Evolutionary conservation across 2,888 invertebrate genomes (phyloP).

Genomic region (Epistrophe grossulariae): DNA sequence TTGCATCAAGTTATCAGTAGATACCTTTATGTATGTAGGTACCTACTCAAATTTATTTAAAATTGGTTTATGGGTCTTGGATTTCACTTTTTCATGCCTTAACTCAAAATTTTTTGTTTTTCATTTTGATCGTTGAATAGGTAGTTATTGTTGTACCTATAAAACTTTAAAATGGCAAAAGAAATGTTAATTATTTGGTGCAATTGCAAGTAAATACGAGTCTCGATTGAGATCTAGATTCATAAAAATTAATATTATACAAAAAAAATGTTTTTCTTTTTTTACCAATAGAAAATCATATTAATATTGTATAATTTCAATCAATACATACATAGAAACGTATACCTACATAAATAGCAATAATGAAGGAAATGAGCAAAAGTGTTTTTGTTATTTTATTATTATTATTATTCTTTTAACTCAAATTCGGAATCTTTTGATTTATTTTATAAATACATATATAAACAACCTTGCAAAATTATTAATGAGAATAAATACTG

Average conservation of each 20-base stretch:
- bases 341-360: no score
- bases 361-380: not conserved
- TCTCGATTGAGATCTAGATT: not conserved
- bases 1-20: not conserved
- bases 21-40: not conserved
- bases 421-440: not conserved
- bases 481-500: not conserved
- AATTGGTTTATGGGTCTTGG: not conserved
- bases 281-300: no score
- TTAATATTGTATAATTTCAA: no score
- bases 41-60: not conserved
- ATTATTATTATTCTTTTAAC: no score
- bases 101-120: not conserved
- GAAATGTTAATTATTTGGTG: not conserved
- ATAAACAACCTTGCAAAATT: not conserved
- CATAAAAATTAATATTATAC: not conserved
- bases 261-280: not conserved
- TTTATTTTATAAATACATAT: no score
- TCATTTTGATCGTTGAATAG: not conserved
- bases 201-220: not conserved
- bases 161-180: not conserved
- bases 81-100: not conserved
- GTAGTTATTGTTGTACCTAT: no score
- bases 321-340: no score
- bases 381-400: not conserved